Evolutionary conservation across 2,797 vertebrate species (phyloP).

Genomic region (Lepidocolaptes lacrymiger): DNA sequence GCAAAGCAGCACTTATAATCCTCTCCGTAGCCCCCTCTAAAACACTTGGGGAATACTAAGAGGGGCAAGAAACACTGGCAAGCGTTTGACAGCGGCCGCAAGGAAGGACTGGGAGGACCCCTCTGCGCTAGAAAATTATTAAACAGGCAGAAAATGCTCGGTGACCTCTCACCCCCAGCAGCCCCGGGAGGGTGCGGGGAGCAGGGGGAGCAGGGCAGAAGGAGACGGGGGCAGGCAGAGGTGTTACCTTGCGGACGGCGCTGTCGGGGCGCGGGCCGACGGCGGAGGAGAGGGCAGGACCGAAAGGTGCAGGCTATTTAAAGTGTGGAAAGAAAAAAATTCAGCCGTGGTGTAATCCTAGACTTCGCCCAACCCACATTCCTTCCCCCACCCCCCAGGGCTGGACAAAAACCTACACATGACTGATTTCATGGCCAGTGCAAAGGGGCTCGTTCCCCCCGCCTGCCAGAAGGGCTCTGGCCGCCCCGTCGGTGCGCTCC

Average conservation of each 20-base stretch:
- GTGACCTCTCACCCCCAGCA: not conserved
- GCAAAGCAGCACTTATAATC: not conserved
- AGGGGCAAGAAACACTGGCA: not conserved
- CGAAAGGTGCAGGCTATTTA: constrained; percentile 75
- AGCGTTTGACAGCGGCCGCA: not conserved
- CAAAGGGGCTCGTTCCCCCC: not conserved
- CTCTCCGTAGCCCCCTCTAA: not conserved
- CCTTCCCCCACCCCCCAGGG: constrained; percentile 66
- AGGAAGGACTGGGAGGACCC: not conserved
- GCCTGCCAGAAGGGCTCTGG: accelerated
- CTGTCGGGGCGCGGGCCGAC: constrained; percentile 34
- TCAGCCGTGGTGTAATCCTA: constrained; percentile 77
- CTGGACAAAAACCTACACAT: constrained; percentile 60
- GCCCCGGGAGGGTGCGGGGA: not conserved
- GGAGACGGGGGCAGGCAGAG: constrained; percentile 2
- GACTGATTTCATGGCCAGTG: constrained; percentile 57
- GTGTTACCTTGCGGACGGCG: constrained; percentile 67
- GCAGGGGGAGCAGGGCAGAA: not conserved
- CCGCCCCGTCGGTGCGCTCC: not conserved
- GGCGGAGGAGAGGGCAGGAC: constrained; percentile 11
- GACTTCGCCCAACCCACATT: constrained; percentile 82
- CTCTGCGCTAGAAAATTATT: constrained; percentile 9
- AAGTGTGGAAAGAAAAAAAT: constrained; percentile 64
- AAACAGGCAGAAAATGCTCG: not conserved
- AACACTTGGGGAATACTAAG: not conserved